Evolutionary conservation across 2,888 invertebrate species (phyloP).

Genomic region (Chalcosyrphus nemorum): DNA sequence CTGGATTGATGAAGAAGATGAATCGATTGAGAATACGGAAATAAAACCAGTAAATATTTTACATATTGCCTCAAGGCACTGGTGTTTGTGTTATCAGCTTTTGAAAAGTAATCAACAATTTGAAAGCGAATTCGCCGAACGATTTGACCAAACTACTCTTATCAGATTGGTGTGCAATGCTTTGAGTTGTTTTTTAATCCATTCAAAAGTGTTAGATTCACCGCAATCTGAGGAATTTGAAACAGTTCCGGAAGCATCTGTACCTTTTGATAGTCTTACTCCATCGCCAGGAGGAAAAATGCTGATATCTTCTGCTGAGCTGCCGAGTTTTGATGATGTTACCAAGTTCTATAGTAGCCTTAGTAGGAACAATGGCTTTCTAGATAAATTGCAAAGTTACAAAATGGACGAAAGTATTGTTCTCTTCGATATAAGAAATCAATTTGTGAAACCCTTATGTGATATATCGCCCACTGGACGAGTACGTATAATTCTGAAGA

Average conservation of each 20-base stretch:
- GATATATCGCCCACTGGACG: background rate
- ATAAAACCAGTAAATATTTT: slow-evolving; percentile 77
- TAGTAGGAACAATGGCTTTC: slow-evolving; percentile 25
- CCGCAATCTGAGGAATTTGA: slow-evolving; percentile 1
- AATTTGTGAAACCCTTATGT: slow-evolving; percentile 29
- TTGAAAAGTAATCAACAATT: slow-evolving; percentile 79
- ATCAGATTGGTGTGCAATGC: slow-evolving; percentile 74
- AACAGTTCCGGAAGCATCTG: slow-evolving; percentile 20
- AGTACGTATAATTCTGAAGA: background rate
- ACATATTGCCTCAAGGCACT: slow-evolving; percentile 79
- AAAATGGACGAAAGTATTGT: slow-evolving; percentile 76
- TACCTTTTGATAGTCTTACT: slow-evolving; percentile 29
- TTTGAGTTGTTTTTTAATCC: slow-evolving; percentile 78
- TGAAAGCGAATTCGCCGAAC: slow-evolving; percentile 77
- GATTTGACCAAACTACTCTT: background rate
- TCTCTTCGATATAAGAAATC: slow-evolving; percentile 79
- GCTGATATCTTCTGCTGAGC: slow-evolving; percentile 27
- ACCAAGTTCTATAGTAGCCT: slow-evolving; percentile 30
- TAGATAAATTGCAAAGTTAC: slow-evolving; percentile 6
- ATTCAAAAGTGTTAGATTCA: slow-evolving; percentile 18
- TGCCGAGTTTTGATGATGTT: slow-evolving; percentile 53
- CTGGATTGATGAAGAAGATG: slow-evolving; percentile 75
- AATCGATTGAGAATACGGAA: slow-evolving; percentile 73
- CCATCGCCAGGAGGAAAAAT: background rate
- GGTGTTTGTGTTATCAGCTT: slow-evolving; percentile 80